Evolutionary conservation across 2,888 invertebrate species (phyloP), one percentile per base, ranked within the genome.

Genomic region (Clanis bilineata): DNA sequence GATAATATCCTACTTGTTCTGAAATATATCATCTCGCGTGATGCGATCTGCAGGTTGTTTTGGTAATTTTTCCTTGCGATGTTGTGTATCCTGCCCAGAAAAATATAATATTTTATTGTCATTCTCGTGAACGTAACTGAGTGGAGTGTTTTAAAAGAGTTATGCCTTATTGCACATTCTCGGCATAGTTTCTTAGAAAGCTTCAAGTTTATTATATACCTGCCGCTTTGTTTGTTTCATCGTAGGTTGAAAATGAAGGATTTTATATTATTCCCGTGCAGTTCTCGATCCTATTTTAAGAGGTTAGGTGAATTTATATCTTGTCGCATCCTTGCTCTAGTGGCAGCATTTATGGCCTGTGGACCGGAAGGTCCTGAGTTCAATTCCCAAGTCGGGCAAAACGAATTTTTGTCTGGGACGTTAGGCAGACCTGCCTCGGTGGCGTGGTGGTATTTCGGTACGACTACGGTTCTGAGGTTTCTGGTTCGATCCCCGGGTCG

Each of bases 101-200:
- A 39, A 56, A 39, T 56, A 56, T 56, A 56, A 39, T 1, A 56
- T 39, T 39, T 23, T 56, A 56, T 56, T 39, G 39, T 25, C 39
- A 56, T 56, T 56, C 56, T 39, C 15, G 3, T 39, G 23, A 23
- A 25, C 22, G 25, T 3, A 5, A 7, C 22, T 22, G n/a, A 23
- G 23, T 39, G 39, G n/a, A 39, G 39, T 39, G 23, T 56, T 55
- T 39, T 56, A 56, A 45, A 23, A 39, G 39, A 15, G 56, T 39
- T 41, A 56, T 56, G 39, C 25, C 18, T 51, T 51, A 51, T 51
- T 51, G 32, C 32, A 51, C 51, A 51, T 51, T 51, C 51, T 28
- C 32, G 0, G 32, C 28, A 18, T 21, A 32, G 28, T 28, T 51
- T 51, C 51, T 10, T 51, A 32, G 18, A 41, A 18, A 32, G 32